Evolutionary conservation across 2,888 invertebrate genomes (phyloP), one percentile per base, ranked within the genome.

Genomic region (Parnassius apollo): DNA sequence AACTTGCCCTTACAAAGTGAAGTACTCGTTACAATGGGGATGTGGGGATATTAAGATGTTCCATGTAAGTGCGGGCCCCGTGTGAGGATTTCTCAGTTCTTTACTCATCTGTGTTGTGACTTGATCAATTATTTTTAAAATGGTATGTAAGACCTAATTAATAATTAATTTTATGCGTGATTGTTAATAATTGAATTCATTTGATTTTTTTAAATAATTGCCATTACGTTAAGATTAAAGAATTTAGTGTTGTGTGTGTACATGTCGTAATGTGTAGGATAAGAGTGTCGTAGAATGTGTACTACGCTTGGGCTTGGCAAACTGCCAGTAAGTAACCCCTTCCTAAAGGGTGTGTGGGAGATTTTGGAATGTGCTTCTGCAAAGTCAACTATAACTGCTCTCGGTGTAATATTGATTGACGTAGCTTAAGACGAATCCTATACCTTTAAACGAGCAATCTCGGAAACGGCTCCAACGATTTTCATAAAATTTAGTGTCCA

Each of bases 1-100:
- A 74, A 75, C 69, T 69, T 65, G 68, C 69, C 71, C 69, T 72
- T 66, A 71, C 76, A 66, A 72, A 72, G 74, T 75, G 75, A 75
- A 80, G 72, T 75, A 73, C 75, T 71, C 72, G 68, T 71, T 67
- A 68, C 66, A 65, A 73, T 72, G 68, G 46, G 53, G 48, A 64
- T 61, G 57, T 57, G 45, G 60, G 62, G 65, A 57, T 59, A 65
- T 65, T 67, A 69, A 66, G 45, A 66, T 65, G 68, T 65, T 59
- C 56, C 57, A 57, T 66, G 67, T 51, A 57, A 55, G 50, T 55
- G 57, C 13, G 44, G 54, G 58, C 46, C 53, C 59, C 59, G 53
- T 64, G 53, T 61, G 54, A 61, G n/a, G 22, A 10, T 44, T 48
- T n/a, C 54, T 42, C 12, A n/a, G 25, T 13, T 13, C 45, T 42